A percentile compares a stretch with the other conserved stretches of the same genome.
Conservation (phyloP, 2,113 vertebrate genomes). For the Actenoides hombroni region DNA sequence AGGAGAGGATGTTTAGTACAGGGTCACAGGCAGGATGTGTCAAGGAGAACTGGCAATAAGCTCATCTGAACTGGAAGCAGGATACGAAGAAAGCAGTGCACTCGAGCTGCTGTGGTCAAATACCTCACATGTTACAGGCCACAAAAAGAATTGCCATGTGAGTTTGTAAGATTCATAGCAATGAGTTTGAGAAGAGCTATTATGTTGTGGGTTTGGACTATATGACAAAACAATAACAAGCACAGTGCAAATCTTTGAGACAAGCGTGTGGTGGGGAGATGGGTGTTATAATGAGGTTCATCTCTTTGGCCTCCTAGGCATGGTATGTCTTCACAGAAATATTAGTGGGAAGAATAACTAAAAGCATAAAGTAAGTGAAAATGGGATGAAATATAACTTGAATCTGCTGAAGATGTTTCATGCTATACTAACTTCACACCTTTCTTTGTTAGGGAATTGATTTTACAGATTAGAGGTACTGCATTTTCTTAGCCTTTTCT, state of each 20-base stretch:
- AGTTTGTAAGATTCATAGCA: background rate
- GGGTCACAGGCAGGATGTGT: background rate
- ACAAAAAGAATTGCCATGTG: rapidly evolving
- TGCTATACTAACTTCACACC: background rate
- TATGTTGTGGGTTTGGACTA: background rate
- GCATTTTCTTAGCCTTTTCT: background rate
- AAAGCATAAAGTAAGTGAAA: background rate
- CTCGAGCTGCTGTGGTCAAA: background rate
- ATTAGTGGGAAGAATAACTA: background rate
- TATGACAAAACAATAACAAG: background rate
- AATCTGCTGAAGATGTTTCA: background rate
- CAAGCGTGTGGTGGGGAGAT: rapidly evolving
- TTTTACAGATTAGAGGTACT: background rate
- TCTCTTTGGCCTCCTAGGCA: background rate
- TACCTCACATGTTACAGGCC: rapidly evolving
- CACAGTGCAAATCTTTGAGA: background rate
- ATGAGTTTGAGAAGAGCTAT: background rate
- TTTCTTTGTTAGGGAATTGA: background rate
- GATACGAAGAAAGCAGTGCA: background rate
- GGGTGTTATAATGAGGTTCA: rapidly evolving
- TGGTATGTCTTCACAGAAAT: background rate
- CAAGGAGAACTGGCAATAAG: background rate
- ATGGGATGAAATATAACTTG: background rate
- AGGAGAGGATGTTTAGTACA: background rate
- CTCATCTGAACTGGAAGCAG: background rate